Evolutionary conservation across 2,113 vertebrate genomes (phyloP).

Genomic region (Sinocyclocheilus rhinocerous): DNA sequence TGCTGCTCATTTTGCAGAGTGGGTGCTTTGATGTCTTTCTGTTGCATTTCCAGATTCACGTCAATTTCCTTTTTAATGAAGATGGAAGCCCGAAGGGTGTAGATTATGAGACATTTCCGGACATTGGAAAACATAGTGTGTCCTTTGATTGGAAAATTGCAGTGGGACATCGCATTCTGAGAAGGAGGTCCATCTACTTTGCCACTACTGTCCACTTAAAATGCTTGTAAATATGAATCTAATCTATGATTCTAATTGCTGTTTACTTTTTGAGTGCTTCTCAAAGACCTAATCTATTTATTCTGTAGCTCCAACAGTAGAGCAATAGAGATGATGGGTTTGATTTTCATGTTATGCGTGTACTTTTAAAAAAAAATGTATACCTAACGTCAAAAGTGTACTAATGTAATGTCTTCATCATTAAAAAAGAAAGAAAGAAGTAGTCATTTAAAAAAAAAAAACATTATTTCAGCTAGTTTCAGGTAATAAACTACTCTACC

Average conservation of each 20-base stretch:
- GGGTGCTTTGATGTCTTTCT: slow-evolving; percentile 75
- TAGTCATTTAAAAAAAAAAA: too few relatives aligned
- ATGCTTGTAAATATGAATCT: not conserved
- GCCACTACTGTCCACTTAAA: not conserved
- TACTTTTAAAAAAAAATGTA: not conserved
- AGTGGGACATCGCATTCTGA: slow-evolving; percentile 30
- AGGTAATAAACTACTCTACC: too few relatives aligned
- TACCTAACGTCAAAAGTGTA: not conserved
- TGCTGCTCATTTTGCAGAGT: slow-evolving; percentile 74
- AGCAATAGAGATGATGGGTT: not conserved
- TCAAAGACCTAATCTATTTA: not conserved
- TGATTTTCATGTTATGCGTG: not conserved
- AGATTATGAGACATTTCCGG: slow-evolving; percentile 66
- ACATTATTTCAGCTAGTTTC: too few relatives aligned
- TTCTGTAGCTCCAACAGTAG: not conserved
- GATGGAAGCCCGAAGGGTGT: slow-evolving; percentile 63
- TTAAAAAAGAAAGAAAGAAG: too few relatives aligned
- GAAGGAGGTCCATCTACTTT: not conserved
- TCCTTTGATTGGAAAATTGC: slow-evolving; percentile 66
- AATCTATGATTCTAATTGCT: not conserved
- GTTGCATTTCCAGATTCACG: slow-evolving; percentile 70
- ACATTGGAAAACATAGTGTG: slow-evolving; percentile 60
- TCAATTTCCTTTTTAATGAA: slow-evolving; percentile 70
- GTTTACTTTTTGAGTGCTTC: not conserved
- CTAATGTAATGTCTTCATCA: too few relatives aligned